Conservation (phyloP, 2,888 invertebrate species). For the Pterostichus madidus region DNA sequence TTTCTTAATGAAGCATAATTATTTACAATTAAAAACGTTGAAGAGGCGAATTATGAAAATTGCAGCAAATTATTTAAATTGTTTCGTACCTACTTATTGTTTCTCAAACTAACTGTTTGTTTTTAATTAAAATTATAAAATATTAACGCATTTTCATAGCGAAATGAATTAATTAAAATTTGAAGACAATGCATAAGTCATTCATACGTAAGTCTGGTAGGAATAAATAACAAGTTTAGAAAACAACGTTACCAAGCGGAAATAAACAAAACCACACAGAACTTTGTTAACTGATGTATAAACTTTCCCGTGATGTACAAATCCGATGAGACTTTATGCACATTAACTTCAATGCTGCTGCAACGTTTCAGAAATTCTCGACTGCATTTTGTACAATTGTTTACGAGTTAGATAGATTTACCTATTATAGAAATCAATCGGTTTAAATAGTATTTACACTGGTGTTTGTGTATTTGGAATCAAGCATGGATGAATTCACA, state of each 20-base stretch:
- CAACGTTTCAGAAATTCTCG: slow-evolving; percentile 10
- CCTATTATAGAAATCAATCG: slow-evolving; percentile 21
- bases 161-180: too few relatives aligned
- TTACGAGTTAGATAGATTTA: slow-evolving; percentile 19
- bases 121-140: too few relatives aligned
- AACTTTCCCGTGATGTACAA: slow-evolving; percentile 33
- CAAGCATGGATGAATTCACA: neutral
- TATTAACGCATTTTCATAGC: too few relatives aligned
- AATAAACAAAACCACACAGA: slow-evolving; percentile 44
- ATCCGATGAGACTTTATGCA: slow-evolving; percentile 19
- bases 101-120: too few relatives aligned
- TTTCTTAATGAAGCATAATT: slow-evolving; percentile 20
- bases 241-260: slow-evolving; percentile 40
- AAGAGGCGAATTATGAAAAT: slow-evolving; percentile 13
- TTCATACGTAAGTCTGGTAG: too few relatives aligned
- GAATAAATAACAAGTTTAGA: slow-evolving; percentile 34
- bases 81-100: too few relatives aligned
- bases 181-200: too few relatives aligned
- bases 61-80: slow-evolving; percentile 9
- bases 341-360: slow-evolving; percentile 8
- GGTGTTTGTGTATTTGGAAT: neutral
- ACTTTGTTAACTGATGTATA: slow-evolving; percentile 27
- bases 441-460: slow-evolving; percentile 20
- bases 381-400: slow-evolving; percentile 3
- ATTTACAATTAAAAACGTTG: slow-evolving; percentile 13